These are phyloP conservation scores for Turdus rufiventris DNA, from an alignment of 2,113 vertebrate genomes.

Conservation along the genomic window DNA sequence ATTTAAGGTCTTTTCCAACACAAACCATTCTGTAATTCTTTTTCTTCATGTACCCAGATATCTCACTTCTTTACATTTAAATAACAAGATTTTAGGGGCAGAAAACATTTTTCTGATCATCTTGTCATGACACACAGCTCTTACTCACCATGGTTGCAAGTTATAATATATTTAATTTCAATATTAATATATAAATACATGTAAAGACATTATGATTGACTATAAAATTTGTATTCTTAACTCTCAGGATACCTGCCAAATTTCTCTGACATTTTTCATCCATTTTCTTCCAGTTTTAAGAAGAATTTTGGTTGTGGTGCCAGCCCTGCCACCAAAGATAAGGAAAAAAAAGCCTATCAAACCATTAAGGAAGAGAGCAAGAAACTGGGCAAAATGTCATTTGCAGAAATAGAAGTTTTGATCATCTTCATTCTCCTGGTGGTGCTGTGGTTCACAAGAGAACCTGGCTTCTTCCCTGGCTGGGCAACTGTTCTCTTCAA, in stretches of 20 bases:
- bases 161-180: not conserved
- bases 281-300: slow-evolving; percentile 72
- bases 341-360: slow-evolving; percentile 66
- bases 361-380: slow-evolving; percentile 79
- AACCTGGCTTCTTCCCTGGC: slow-evolving; percentile 87
- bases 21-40: not conserved
- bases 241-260: not conserved
- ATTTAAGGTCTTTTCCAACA: not conserved
- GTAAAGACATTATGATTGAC: not conserved
- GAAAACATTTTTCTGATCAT: not conserved
- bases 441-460: slow-evolving; percentile 89
- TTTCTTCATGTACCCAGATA: not conserved
- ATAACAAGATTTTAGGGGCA: not conserved
- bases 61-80: not conserved
- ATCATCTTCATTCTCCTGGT: slow-evolving; percentile 80
- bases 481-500: slow-evolving; percentile 83
- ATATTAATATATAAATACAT: not conserved
- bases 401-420: slow-evolving; percentile 78
- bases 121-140: not conserved
- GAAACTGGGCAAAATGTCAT: slow-evolving; percentile 80
- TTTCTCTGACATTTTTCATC: not conserved
- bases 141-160: not conserved
- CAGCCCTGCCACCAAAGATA: not conserved
- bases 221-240: not conserved
- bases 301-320: slow-evolving; percentile 78